Percentiles rank a stretch among this genome's conserved stretches.
phyloP scores from a whole-genome alignment of 2,797 vertebrate genomes.

The Acanthornis magna region DNA sequence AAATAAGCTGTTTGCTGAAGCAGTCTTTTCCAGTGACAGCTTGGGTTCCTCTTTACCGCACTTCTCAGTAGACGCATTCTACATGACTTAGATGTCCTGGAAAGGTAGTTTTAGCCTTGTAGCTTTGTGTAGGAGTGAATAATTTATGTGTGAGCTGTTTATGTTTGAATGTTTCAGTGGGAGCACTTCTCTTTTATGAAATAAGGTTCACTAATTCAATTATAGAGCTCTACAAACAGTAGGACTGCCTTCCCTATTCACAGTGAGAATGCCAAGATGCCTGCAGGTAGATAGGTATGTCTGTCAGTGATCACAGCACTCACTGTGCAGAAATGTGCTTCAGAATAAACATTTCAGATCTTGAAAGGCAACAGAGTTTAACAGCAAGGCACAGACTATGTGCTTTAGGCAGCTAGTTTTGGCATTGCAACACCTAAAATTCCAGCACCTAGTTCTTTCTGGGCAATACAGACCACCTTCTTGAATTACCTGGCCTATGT shows the following conservation, averaged over 20 bases:
- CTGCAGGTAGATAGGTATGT: neutral
- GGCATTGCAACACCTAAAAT: neutral
- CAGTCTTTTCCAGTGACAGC: neutral
- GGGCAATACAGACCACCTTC: neutral
- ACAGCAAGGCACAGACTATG: neutral
- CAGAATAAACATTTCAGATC: slow-evolving; percentile 13
- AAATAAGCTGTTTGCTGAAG: neutral
- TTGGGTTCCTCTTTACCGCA: neutral
- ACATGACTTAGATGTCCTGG: neutral
- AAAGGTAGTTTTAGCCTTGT: neutral
- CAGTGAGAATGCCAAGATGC: slow-evolving; percentile 9
- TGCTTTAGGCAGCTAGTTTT: neutral
- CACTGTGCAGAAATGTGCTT: slow-evolving; percentile 12
- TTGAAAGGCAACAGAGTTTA: neutral
- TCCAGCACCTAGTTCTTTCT: neutral
- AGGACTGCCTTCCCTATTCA: neutral
- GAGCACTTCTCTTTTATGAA: slow-evolving; percentile 12
- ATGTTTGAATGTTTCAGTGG: neutral
- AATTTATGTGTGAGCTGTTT: slow-evolving; percentile 29
- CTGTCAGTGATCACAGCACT: neutral
- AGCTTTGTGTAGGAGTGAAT: slow-evolving; percentile 8
- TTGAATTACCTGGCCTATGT: neutral
- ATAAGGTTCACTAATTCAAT: slow-evolving; percentile 41
- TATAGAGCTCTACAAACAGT: neutral
- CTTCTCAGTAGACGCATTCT: neutral